Evolutionary conservation across 2,888 invertebrate genomes (phyloP).

Genomic region (Aphidius colemani): DNA sequence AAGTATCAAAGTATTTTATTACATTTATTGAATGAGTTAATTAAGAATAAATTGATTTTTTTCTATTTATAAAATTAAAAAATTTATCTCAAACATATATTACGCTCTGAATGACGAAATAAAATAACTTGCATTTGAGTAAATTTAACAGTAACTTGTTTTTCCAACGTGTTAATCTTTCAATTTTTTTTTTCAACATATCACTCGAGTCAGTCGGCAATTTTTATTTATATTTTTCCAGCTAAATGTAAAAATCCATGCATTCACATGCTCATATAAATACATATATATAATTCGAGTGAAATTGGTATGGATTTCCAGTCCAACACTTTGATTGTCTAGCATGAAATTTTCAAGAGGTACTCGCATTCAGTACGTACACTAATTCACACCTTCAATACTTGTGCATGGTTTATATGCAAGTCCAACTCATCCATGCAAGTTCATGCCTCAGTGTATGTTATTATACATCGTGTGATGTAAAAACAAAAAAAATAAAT

Average conservation of each 20-base stretch:
- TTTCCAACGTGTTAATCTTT: too few species aligned
- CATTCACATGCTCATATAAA: conserved; percentile 48
- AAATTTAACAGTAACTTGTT: too few species aligned
- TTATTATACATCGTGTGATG: background rate
- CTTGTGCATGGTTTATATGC: background rate
- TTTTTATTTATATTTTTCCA: conserved; percentile 6
- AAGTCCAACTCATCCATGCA: background rate
- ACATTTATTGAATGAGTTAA: too few species aligned
- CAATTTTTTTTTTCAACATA: too few species aligned
- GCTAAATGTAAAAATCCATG: conserved; percentile 8
- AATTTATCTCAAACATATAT: too few species aligned
- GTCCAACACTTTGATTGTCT: conserved; percentile 61
- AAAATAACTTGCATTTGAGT: too few species aligned
- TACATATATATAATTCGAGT: conserved; percentile 49
- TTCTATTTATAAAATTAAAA: too few species aligned
- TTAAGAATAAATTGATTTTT: too few species aligned
- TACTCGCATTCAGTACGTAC: conserved; percentile 51
- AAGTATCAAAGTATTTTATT: too few species aligned
- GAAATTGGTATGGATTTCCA: conserved; percentile 61
- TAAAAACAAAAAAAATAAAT: background rate
- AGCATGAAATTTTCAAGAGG: conserved; percentile 46
- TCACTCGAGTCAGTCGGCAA: too few species aligned
- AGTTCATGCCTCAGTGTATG: background rate
- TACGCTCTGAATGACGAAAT: too few species aligned
- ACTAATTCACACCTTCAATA: conserved; percentile 51